Percentiles rank a stretch among this genome's conserved stretches.
Evolutionary conservation across 2,797 vertebrate species (phyloP).

Genomic region (Selene dorsalis): DNA sequence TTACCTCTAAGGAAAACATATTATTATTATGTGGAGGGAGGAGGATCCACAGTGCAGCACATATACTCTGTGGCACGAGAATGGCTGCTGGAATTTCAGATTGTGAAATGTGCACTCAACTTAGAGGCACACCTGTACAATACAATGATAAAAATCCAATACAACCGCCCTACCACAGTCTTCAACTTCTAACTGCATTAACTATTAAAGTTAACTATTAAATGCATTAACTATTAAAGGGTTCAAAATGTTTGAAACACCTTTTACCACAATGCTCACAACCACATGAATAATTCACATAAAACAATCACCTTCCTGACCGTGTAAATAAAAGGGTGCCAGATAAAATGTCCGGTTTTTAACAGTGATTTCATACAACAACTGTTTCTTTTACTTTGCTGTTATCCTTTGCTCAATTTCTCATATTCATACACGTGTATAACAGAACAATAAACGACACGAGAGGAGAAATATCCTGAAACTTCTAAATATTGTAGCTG

Average conservation of each 20-base stretch:
- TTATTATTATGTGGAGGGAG: background rate
- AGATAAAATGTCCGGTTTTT: too few relatives aligned
- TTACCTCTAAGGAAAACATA: background rate
- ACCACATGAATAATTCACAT: background rate
- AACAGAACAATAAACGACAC: background rate
- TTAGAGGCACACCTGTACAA: background rate
- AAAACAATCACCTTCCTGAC: background rate
- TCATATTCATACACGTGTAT: too few relatives aligned
- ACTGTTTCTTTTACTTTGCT: background rate
- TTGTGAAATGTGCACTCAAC: background rate
- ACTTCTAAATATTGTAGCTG: background rate
- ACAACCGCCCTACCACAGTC: too few relatives aligned
- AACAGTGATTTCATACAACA: background rate
- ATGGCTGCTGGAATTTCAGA: too few relatives aligned
- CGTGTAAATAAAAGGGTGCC: too few relatives aligned
- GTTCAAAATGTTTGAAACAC: too few relatives aligned
- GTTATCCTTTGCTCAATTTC: background rate
- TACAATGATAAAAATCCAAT: too few relatives aligned
- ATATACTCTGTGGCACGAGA: too few relatives aligned
- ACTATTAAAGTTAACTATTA: too few relatives aligned
- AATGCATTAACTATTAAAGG: too few relatives aligned
- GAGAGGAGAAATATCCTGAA: background rate
- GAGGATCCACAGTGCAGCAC: background rate
- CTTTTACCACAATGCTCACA: too few relatives aligned
- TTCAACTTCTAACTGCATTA: too few relatives aligned